Conservation (phyloP, 2,113 vertebrate species). For the Hippocampus barbouri region DNA sequence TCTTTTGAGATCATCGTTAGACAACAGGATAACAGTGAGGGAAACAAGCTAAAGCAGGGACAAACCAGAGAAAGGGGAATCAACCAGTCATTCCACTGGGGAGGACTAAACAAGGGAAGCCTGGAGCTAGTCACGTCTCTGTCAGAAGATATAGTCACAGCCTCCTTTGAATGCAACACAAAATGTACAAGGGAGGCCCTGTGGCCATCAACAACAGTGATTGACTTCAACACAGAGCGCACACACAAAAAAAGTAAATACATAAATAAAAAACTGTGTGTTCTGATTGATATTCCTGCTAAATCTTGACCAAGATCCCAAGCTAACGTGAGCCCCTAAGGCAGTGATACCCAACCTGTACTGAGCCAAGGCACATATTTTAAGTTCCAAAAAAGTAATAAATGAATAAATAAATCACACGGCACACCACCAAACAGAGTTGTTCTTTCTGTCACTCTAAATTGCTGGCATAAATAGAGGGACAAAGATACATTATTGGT, state of each 20-base stretch:
- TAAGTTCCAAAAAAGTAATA: too few relatives aligned
- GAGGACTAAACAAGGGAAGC: constrained; percentile 10
- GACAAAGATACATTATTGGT: too few relatives aligned
- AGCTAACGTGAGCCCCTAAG: not conserved
- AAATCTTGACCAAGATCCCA: constrained; percentile 8
- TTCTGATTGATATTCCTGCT: constrained; percentile 1
- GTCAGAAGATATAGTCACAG: constrained; percentile 8
- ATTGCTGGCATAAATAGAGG: too few relatives aligned
- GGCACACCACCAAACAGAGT: too few relatives aligned
- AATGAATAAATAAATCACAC: too few relatives aligned
- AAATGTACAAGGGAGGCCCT: not conserved
- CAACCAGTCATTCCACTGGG: constrained; percentile 14
- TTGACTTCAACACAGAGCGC: not conserved
- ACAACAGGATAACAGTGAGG: constrained; percentile 10
- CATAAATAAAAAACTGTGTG: not conserved
- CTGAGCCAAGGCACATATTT: too few relatives aligned
- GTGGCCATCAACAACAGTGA: not conserved
- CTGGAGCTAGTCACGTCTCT: not conserved
- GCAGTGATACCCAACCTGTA: too few relatives aligned
- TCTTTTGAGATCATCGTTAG: constrained; percentile 45
- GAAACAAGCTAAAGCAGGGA: constrained; percentile 13
- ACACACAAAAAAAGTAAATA: too few relatives aligned
- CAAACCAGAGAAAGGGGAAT: constrained; percentile 5
- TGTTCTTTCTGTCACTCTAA: too few relatives aligned
- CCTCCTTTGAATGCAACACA: constrained; percentile 3